These are phyloP conservation scores for Trinorchestia longiramus DNA, from an alignment of 1,140 invertebrate species.

Conservation along the genomic window DNA sequence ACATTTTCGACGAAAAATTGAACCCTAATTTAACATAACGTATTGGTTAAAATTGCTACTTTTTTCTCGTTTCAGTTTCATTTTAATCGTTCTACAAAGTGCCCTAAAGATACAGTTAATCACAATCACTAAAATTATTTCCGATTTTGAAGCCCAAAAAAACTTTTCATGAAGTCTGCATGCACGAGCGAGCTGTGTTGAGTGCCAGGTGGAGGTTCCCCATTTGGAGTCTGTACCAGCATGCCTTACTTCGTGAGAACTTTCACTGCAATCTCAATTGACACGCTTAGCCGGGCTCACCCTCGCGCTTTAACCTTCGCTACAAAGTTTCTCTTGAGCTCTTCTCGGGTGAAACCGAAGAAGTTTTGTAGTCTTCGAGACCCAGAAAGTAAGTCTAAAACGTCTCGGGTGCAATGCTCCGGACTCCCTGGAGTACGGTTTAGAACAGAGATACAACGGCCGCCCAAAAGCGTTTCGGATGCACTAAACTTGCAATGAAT, in stretches of 20 bases:
- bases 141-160: not conserved
- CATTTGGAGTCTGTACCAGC: not conserved
- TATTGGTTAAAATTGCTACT: not conserved
- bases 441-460: not conserved
- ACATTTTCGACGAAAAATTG: not conserved
- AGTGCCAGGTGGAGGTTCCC: not conserved
- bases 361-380: conserved; percentile 44
- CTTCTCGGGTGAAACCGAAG: conserved; percentile 46
- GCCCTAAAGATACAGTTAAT: not conserved
- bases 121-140: not conserved
- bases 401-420: not conserved
- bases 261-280: conserved; percentile 34
- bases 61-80: not conserved
- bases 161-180: not conserved
- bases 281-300: conserved; percentile 12
- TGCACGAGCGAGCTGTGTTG: not conserved
- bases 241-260: not conserved
- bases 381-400: conserved; percentile 38
- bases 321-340: conserved; percentile 39
- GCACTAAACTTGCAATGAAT: conserved; percentile 47
- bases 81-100: not conserved
- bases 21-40: not conserved
- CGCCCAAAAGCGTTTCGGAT: not conserved
- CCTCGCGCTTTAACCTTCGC: conserved; percentile 32
- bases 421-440: not conserved